Percentiles rank a stretch among this genome's conserved stretches.
Evolutionary conservation across 2,113 vertebrate species (phyloP).

Genomic region (Lasiurus cinereus): DNA sequence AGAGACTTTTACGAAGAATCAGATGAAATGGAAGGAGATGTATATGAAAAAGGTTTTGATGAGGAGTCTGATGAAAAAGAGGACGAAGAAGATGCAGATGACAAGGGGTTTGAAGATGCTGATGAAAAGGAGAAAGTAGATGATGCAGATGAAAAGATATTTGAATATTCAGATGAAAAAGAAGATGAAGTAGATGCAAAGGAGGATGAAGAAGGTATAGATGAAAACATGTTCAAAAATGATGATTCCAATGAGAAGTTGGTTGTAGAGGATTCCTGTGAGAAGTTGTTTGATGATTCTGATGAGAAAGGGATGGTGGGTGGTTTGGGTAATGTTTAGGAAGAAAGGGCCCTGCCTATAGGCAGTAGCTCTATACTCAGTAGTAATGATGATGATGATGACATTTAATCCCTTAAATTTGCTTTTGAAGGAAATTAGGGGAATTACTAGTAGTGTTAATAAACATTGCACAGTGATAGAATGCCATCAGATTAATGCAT

Average conservation of each 20-base stretch:
- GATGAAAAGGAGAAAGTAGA: neutral
- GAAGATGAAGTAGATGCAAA: slow-evolving; percentile 32
- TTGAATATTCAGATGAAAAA: slow-evolving; percentile 5
- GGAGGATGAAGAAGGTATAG: neutral
- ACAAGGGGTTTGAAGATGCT: neutral
- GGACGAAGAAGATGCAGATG: neutral
- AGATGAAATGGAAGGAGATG: slow-evolving; percentile 64
- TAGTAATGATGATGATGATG: slow-evolving; percentile 44
- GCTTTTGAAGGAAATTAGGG: slow-evolving; percentile 73
- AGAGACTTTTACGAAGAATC: slow-evolving; percentile 59
- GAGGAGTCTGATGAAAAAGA: slow-evolving; percentile 59
- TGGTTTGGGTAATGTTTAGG: neutral
- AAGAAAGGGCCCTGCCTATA: slow-evolving; percentile 65
- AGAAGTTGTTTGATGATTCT: slow-evolving; percentile 67
- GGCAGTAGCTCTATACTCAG: neutral
- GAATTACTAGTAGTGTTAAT: slow-evolving; percentile 78
- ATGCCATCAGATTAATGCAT: slow-evolving; percentile 80
- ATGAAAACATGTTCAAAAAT: neutral
- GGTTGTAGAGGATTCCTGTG: slow-evolving; percentile 50
- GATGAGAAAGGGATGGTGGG: slow-evolving; percentile 33
- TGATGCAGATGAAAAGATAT: neutral
- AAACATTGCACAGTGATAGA: slow-evolving; percentile 79
- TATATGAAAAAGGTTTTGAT: slow-evolving; percentile 58
- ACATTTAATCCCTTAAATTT: slow-evolving; percentile 66
- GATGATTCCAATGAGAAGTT: slow-evolving; percentile 50